Evolutionary conservation across 2,113 vertebrate species (phyloP).

Genomic region (Cynoglossus semilaevis): DNA sequence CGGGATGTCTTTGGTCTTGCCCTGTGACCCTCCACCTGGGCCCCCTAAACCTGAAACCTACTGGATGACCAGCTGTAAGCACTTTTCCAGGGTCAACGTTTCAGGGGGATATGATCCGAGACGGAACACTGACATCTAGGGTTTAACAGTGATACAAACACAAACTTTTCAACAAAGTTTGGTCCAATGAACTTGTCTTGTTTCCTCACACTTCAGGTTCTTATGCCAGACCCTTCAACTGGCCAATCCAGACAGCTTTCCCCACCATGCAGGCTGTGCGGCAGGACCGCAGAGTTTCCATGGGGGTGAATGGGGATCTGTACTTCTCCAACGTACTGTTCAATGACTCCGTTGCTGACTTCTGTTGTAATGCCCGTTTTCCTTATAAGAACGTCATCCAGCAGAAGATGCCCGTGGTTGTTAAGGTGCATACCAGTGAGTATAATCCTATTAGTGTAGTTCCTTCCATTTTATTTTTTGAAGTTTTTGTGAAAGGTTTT

Average conservation of each 20-base stretch:
- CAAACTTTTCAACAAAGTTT: not conserved
- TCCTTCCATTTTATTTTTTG: too few relatives aligned
- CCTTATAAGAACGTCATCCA: slow-evolving; percentile 95
- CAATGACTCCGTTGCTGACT: slow-evolving; percentile 87
- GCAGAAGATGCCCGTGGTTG: slow-evolving; percentile 93
- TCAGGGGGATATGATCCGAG: too few relatives aligned
- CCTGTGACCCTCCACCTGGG: slow-evolving; percentile 89
- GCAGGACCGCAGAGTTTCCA: slow-evolving; percentile 91
- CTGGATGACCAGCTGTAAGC: slow-evolving; percentile 97
- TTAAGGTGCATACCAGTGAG: slow-evolving; percentile 96
- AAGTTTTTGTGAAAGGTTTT: too few relatives aligned
- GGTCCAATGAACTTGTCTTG: not conserved
- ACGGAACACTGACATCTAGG: not conserved
- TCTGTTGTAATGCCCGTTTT: slow-evolving; percentile 94
- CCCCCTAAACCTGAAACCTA: slow-evolving; percentile 91
- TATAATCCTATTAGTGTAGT: slow-evolving; percentile 20
- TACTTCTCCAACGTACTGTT: slow-evolving; percentile 91
- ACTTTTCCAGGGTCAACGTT: not conserved
- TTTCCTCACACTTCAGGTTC: slow-evolving; percentile 49
- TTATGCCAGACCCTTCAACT: slow-evolving; percentile 70
- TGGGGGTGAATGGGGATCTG: slow-evolving; percentile 90
- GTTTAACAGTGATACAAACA: not conserved
- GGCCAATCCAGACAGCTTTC: slow-evolving; percentile 67
- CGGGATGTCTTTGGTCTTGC: slow-evolving; percentile 84
- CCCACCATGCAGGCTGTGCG: slow-evolving; percentile 88